phyloP scores from a whole-genome alignment of 1,140 invertebrate species.

The Trachelipus rathkii region DNA sequence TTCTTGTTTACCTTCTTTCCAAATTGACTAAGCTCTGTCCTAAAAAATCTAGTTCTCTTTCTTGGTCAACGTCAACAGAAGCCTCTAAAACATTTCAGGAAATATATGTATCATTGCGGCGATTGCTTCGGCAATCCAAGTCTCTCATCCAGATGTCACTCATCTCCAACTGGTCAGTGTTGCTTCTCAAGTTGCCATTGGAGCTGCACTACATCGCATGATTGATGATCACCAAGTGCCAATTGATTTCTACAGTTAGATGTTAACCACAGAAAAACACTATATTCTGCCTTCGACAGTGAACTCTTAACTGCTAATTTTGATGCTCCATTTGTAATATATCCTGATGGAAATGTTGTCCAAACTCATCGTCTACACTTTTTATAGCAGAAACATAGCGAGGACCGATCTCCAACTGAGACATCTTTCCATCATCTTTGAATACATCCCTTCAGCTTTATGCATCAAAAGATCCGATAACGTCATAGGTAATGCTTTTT shows the following conservation, averaged over 20 bases:
- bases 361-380: conserved; percentile 10
- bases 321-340: conserved; percentile 13
- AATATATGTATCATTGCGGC: not conserved
- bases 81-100: not conserved
- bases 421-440: not conserved
- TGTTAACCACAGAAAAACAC: conserved; percentile 47
- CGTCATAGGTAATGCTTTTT: not conserved
- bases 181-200: not conserved
- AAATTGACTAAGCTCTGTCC: not conserved
- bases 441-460: not conserved
- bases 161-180: conserved; percentile 9
- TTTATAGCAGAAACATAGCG: conserved; percentile 6
- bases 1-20: not conserved
- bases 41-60: not conserved
- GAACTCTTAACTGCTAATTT: conserved; percentile 35
- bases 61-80: not conserved
- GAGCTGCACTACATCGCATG: conserved; percentile 18
- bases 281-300: conserved; percentile 49
- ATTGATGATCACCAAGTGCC: not conserved
- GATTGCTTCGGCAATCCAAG: not conserved
- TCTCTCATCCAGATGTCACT: not conserved
- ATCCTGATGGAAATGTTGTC: conserved; percentile 34
- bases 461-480: conserved; percentile 5
- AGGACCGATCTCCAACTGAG: conserved; percentile 7
- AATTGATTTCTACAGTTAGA: conserved; percentile 50